Conservation (phyloP, 2,797 vertebrate genomes). For the Rhincodon typus region DNA sequence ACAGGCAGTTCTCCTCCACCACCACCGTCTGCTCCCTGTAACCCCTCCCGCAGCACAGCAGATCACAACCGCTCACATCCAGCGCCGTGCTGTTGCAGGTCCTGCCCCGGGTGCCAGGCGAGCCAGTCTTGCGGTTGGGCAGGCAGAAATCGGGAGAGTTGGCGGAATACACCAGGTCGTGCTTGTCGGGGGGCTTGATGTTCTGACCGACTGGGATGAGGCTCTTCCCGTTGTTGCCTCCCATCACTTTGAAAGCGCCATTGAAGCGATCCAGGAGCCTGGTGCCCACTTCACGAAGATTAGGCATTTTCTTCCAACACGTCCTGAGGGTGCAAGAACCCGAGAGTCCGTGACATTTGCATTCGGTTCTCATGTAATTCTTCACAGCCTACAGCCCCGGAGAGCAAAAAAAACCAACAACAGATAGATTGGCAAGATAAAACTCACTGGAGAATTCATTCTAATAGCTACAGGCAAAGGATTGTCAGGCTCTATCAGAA, state of each 20-base stretch:
- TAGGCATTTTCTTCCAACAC: constrained; percentile 97
- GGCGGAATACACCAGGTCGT: constrained; percentile 90
- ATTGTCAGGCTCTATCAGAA: constrained; percentile 53
- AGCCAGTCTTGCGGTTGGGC: constrained; percentile 89
- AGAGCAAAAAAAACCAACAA: not conserved
- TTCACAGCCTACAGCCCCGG: constrained; percentile 72
- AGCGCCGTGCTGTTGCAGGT: constrained; percentile 90
- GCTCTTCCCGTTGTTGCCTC: constrained; percentile 89
- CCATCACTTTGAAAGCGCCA: constrained; percentile 94
- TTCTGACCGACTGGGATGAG: constrained; percentile 86
- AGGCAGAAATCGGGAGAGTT: constrained; percentile 94
- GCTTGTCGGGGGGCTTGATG: constrained; percentile 87
- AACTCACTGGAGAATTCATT: constrained; percentile 66
- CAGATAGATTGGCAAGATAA: constrained; percentile 67
- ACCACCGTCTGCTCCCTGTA: constrained; percentile 81
- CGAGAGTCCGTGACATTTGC: constrained; percentile 92
- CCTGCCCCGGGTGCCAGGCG: constrained; percentile 81
- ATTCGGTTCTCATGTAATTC: constrained; percentile 92
- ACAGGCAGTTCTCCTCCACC: constrained; percentile 92
- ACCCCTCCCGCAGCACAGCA: constrained; percentile 88
- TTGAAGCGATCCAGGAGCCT: constrained; percentile 89
- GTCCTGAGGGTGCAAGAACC: constrained; percentile 91
- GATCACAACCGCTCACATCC: constrained; percentile 90
- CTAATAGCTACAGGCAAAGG: constrained; percentile 34
- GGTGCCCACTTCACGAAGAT: constrained; percentile 88